Percentiles rank a stretch among this genome's conserved stretches.
phyloP scores from a whole-genome alignment of 2,888 invertebrate genomes.

The Plagiodera versicolora region DNA sequence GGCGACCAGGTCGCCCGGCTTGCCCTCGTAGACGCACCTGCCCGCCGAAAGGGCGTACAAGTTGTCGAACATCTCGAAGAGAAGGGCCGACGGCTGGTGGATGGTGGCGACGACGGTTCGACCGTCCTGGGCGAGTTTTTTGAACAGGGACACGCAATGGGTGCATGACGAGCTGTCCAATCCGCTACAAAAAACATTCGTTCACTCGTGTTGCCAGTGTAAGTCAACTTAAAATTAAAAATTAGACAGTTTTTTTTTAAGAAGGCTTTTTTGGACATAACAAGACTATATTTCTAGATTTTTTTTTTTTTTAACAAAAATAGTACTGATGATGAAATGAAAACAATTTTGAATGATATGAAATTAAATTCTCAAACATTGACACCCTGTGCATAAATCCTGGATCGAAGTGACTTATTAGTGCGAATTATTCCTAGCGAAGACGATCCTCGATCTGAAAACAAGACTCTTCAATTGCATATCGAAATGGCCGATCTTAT shows the following conservation, averaged over 20 bases:
- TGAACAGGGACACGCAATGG: slow-evolving; percentile 79
- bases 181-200: no score
- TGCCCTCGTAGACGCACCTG: slow-evolving; percentile 82
- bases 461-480: no score
- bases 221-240: neutral
- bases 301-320: no score
- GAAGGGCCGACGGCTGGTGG: slow-evolving; percentile 89
- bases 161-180: slow-evolving; percentile 87
- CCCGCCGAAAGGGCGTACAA: slow-evolving; percentile 84
- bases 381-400: no score
- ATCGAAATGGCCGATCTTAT: neutral
- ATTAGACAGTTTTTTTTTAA: neutral
- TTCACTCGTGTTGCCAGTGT: neutral
- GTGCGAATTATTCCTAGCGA: no score
- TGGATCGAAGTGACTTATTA: no score
- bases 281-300: no score
- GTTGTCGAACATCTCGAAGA: slow-evolving; percentile 92
- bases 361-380: no score
- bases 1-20: slow-evolving; percentile 71
- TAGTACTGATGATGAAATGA: no score
- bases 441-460: no score
- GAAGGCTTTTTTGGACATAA: no score
- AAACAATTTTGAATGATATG: no score
- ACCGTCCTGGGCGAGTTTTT: slow-evolving; percentile 79
- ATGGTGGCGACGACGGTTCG: slow-evolving; percentile 91